These are phyloP conservation scores for Mycteria americana DNA, from an alignment of 2,797 vertebrate genomes.

Conservation along the genomic window DNA sequence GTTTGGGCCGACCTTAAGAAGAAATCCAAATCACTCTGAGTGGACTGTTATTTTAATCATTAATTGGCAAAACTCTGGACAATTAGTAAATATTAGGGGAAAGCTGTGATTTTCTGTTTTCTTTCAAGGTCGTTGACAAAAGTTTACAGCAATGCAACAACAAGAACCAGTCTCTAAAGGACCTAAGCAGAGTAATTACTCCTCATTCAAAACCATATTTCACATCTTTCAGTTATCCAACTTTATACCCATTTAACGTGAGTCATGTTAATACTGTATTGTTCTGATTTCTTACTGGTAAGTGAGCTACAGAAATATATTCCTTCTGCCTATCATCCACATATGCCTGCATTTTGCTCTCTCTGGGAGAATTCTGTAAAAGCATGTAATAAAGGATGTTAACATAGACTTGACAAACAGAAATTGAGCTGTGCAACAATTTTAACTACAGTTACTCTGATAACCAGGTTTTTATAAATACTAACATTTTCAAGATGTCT, in stretches of 20 bases:
- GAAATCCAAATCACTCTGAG: neutral
- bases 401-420: rapidly evolving
- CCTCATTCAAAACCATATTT: neutral
- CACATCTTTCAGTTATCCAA: neutral
- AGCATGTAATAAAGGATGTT: neutral
- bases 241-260: neutral
- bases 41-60: neutral
- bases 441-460: neutral
- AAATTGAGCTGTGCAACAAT: neutral
- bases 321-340: neutral
- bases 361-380: neutral
- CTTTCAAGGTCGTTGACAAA: neutral
- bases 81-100: neutral
- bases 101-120: neutral
- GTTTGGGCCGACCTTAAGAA: neutral
- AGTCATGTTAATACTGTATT: neutral
- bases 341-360: neutral
- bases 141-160: neutral
- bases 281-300: neutral
- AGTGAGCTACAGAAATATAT: neutral
- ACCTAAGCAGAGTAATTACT: neutral
- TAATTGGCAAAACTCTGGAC: neutral
- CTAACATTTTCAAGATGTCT: neutral
- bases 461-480: neutral
- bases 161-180: neutral